Conservation (phyloP, 2,113 vertebrate species). For the Chionodraco myersi region DNA sequence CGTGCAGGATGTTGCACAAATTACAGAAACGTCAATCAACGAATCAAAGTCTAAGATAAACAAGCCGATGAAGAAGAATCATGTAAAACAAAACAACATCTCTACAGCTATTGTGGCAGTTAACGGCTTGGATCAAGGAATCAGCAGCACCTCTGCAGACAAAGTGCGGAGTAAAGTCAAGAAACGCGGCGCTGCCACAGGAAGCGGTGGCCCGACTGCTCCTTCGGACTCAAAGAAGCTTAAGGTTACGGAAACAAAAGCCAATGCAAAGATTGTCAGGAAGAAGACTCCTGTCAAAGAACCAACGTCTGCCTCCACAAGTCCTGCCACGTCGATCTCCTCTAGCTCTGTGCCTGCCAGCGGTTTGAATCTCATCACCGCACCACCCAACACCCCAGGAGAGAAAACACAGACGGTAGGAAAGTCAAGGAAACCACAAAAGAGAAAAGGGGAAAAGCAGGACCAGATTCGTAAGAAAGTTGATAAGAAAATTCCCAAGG, state of each 20-base stretch:
- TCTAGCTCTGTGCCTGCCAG: not conserved
- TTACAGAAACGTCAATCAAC: not conserved
- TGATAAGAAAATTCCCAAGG: not conserved
- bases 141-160: not conserved
- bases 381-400: not conserved
- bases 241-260: not conserved
- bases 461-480: not conserved
- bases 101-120: not conserved
- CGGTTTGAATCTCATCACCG: not conserved
- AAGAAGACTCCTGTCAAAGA: constrained; percentile 11
- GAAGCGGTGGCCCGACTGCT: not conserved
- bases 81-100: constrained; percentile 1
- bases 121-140: not conserved
- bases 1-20: not conserved
- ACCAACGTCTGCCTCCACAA: no score
- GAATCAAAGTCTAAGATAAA: not conserved
- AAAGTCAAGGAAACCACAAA: constrained; percentile 11
- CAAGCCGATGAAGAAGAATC: constrained; percentile 8
- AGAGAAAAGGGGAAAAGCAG: constrained; percentile 28
- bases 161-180: constrained; percentile 30
- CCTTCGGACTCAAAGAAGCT: constrained; percentile 29
- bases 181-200: not conserved
- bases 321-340: not conserved
- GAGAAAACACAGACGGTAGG: not conserved
- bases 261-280: not conserved